A percentile compares a stretch with the other conserved stretches of the same genome.
Conservation (phyloP, 1,140 invertebrate species). For the Atopsyche davidsoni region DNA sequence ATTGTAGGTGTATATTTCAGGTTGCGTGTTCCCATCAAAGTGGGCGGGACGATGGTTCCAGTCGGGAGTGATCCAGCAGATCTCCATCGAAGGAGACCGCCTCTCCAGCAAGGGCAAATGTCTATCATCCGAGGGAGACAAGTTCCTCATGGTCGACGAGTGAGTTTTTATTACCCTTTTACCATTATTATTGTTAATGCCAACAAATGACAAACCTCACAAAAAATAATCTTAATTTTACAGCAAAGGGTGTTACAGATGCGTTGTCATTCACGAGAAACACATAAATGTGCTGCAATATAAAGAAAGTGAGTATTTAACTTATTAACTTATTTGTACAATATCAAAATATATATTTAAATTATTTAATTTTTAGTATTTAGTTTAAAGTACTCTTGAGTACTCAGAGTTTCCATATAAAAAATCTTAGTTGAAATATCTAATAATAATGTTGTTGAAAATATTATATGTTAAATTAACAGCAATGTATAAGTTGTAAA, state of each 20-base stretch:
- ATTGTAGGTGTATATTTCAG: constrained; percentile 37
- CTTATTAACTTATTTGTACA: too few relatives aligned
- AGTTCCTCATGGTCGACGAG: constrained; percentile 77
- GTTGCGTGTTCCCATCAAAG: constrained; percentile 68
- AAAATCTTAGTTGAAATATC: too few relatives aligned
- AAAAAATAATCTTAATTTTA: constrained; percentile 29
- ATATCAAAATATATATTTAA: too few relatives aligned
- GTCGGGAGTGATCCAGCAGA: constrained; percentile 72
- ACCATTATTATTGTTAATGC: background rate
- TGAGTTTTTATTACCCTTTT: constrained; percentile 49
- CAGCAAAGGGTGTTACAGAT: constrained; percentile 68
- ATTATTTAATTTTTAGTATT: too few relatives aligned
- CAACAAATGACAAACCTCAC: background rate
- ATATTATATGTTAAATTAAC: too few relatives aligned
- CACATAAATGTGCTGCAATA: constrained; percentile 90
- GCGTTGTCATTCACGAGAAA: constrained; percentile 89
- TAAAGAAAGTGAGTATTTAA: constrained; percentile 88
- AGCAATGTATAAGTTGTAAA: too few relatives aligned
- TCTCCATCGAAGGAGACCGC: constrained; percentile 68
- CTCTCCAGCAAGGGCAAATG: constrained; percentile 76
- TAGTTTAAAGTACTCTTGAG: too few relatives aligned
- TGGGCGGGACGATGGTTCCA: constrained; percentile 84
- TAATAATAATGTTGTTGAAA: too few relatives aligned
- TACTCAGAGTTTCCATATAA: too few relatives aligned
- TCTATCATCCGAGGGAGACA: constrained; percentile 72